Percentiles rank a stretch among this genome's conserved stretches.
These are phyloP conservation scores for Petrosia ficiformis DNA, from an alignment of 37 sponge, comb jelly and placozoan genomes.

Conservation along the genomic window DNA sequence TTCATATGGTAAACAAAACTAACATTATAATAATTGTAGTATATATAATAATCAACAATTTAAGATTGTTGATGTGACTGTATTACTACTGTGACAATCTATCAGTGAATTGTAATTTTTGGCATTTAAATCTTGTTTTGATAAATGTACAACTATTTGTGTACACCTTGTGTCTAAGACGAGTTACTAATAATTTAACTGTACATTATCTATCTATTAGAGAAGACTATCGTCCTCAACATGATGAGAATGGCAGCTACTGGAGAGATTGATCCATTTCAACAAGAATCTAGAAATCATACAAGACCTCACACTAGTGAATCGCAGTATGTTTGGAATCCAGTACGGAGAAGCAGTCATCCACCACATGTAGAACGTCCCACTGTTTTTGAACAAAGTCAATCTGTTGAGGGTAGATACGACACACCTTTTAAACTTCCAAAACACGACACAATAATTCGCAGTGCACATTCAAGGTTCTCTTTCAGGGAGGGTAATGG, in stretches of 20 bases:
- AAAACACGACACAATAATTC: slow-evolving; percentile 49
- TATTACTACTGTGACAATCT: too few species aligned
- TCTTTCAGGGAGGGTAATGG: slow-evolving; percentile 31
- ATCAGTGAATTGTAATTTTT: too few species aligned
- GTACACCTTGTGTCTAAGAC: too few species aligned
- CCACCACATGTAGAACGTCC: not conserved
- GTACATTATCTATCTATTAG: too few species aligned
- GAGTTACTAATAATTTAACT: too few species aligned
- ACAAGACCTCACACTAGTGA: not conserved
- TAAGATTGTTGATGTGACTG: too few species aligned
- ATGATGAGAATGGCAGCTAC: slow-evolving; percentile 81
- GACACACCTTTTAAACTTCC: slow-evolving; percentile 34
- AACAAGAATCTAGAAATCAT: not conserved
- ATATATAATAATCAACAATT: too few species aligned
- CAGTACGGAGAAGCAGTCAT: not conserved
- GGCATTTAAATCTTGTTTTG: too few species aligned
- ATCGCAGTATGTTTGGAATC: not conserved
- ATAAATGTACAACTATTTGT: too few species aligned
- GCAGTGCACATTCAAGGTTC: slow-evolving; percentile 31
- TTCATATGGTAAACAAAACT: too few species aligned
- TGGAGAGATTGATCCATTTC: slow-evolving; percentile 39
- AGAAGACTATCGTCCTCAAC: slow-evolving; percentile 81
- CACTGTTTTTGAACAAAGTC: not conserved
- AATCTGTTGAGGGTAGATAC: not conserved
- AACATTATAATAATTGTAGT: too few species aligned